phyloP scores from a whole-genome alignment of 1,140 invertebrate genomes.

The Drosophila orosa region DNA sequence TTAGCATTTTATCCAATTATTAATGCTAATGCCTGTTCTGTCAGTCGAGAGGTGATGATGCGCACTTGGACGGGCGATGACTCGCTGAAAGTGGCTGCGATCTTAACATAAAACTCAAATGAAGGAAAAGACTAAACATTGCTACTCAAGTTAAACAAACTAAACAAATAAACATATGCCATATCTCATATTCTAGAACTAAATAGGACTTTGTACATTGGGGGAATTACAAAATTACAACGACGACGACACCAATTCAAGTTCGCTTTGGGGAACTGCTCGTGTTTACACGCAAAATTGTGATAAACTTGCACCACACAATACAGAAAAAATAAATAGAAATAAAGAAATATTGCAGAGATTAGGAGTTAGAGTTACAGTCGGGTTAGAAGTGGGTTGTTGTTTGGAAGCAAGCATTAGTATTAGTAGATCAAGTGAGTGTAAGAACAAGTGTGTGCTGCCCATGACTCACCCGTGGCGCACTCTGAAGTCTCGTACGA shows the following conservation, averaged over 20 bases:
- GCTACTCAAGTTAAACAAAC: constrained; percentile 40
- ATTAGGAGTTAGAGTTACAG: constrained; percentile 33
- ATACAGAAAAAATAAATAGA: constrained; percentile 20
- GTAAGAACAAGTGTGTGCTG: constrained; percentile 25
- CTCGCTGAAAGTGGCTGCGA: constrained; percentile 33
- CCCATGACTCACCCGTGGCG: constrained; percentile 75
- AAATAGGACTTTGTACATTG: constrained; percentile 58
- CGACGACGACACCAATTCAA: constrained; percentile 25
- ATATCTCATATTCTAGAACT: constrained; percentile 40
- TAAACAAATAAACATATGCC: constrained; percentile 46
- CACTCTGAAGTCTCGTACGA: constrained; percentile 83
- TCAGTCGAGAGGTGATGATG: constrained; percentile 25
- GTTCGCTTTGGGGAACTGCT: constrained; percentile 36
- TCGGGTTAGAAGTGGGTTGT: constrained; percentile 30
- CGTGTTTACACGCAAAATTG: constrained; percentile 40
- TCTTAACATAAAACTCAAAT: constrained; percentile 38
- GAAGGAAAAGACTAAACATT: constrained; percentile 14
- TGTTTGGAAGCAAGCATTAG: constrained; percentile 67
- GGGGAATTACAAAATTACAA: constrained; percentile 26
- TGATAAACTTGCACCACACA: constrained; percentile 64
- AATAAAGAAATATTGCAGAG: neutral
- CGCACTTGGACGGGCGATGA: constrained; percentile 1
- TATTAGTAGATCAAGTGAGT: constrained; percentile 40
- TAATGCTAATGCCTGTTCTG: constrained; percentile 6
- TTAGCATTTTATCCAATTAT: constrained; percentile 46